Evolutionary conservation across 2,113 vertebrate species (phyloP).

Genomic region (Lucifuga dentata): DNA sequence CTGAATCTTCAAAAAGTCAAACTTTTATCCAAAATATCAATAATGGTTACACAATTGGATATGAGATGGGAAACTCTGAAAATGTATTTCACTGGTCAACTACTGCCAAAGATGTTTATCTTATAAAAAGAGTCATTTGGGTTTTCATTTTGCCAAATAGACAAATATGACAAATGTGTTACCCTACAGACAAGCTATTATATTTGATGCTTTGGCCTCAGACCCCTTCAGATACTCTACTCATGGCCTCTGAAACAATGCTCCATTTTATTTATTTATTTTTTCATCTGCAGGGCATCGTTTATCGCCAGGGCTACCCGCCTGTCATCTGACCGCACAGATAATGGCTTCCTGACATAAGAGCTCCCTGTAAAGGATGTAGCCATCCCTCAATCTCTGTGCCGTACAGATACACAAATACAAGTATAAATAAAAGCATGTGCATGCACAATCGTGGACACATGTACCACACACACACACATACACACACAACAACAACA

Average conservation of each 20-base stretch:
- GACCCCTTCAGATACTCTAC: constrained; percentile 55
- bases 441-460: background rate
- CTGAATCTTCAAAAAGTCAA: background rate
- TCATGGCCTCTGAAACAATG: constrained; percentile 68
- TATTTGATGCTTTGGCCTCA: constrained; percentile 29
- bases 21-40: background rate
- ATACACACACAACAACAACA: constrained; percentile 4
- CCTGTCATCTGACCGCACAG: constrained; percentile 67
- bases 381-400: constrained; percentile 50
- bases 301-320: constrained; percentile 66
- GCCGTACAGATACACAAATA: constrained; percentile 10
- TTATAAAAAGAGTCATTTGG: constrained; percentile 35
- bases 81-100: constrained; percentile 11
- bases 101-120: constrained; percentile 3
- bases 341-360: constrained; percentile 74
- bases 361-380: constrained; percentile 79
- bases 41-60: background rate
- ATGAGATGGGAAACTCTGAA: background rate
- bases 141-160: constrained; percentile 50
- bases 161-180: constrained; percentile 71
- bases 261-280: constrained; percentile 73
- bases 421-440: constrained; percentile 3
- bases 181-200: constrained; percentile 66
- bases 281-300: constrained; percentile 68
- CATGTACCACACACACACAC: background rate